These are phyloP conservation scores for Lasioglossum pauxillum DNA, from an alignment of 2,888 invertebrate genomes.

Conservation along the genomic window DNA sequence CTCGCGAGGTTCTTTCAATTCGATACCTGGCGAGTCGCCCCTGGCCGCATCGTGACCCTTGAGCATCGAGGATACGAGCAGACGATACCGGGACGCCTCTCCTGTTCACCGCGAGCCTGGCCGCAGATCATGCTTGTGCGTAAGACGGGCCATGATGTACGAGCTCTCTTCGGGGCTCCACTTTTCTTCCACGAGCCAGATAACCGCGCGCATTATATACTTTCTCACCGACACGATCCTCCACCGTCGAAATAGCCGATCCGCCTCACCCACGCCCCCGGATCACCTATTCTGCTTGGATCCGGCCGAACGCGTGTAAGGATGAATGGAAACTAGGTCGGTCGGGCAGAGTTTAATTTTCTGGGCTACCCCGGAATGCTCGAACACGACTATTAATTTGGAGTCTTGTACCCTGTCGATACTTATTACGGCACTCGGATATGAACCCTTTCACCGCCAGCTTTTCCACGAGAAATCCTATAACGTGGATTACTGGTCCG, in stretches of 20 bases:
- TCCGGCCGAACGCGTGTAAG: background rate
- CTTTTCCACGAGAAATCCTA: background rate
- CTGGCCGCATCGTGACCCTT: background rate
- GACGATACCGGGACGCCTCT: background rate
- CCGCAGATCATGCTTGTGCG: slow-evolving; percentile 6
- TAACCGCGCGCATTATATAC: background rate
- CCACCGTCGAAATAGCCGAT: background rate
- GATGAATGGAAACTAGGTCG: slow-evolving; percentile 3
- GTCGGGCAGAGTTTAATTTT: background rate
- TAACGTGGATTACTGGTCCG: too few species aligned
- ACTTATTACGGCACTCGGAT: background rate
- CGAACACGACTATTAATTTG: background rate
- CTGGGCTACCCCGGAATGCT: background rate
- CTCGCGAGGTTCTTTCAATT: slow-evolving; percentile 1
- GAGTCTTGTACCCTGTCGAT: background rate
- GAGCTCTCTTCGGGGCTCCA: slow-evolving; percentile 26
- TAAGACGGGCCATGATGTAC: slow-evolving; percentile 55
- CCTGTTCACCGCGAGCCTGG: background rate
- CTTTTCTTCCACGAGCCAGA: slow-evolving; percentile 34
- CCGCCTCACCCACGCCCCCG: background rate
- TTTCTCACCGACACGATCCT: slow-evolving; percentile 1
- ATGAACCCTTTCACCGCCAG: background rate
- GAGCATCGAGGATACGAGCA: background rate
- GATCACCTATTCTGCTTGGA: background rate
- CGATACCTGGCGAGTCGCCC: background rate